phyloP scores from a whole-genome alignment of 2,888 invertebrate species.

The Dichetophora obliterata region DNA sequence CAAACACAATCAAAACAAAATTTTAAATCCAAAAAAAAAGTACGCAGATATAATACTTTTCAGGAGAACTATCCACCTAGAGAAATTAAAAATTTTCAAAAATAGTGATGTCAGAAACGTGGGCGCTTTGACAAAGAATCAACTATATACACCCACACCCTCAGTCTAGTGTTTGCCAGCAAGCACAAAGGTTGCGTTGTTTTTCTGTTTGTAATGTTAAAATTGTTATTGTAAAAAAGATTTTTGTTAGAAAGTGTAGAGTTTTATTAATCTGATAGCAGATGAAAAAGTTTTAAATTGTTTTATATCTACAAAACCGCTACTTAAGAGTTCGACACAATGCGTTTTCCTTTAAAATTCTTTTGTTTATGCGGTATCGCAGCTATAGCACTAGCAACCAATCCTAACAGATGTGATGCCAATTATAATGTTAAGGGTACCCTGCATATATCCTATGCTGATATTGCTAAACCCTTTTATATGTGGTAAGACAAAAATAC shows the following conservation, averaged over 20 bases:
- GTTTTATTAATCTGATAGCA: neutral
- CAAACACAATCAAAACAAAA: too few relatives aligned
- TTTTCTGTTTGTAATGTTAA: neutral
- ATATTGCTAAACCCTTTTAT: conserved; percentile 90
- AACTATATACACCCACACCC: too few relatives aligned
- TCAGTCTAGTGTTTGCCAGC: conserved; percentile 29
- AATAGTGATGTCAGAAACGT: too few relatives aligned
- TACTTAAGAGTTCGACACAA: neutral
- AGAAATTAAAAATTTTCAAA: too few relatives aligned
- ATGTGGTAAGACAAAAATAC: conserved; percentile 86
- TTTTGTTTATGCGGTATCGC: conserved; percentile 44
- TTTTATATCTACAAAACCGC: neutral
- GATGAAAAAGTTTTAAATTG: neutral
- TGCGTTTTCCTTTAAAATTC: conserved; percentile 46
- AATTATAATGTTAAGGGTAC: conserved; percentile 83
- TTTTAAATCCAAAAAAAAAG: too few relatives aligned
- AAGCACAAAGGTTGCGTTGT: conserved; percentile 13
- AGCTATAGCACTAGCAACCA: conserved; percentile 57
- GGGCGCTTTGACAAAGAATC: too few relatives aligned
- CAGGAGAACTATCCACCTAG: too few relatives aligned
- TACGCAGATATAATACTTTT: too few relatives aligned
- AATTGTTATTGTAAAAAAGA: neutral
- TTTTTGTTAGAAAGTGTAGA: neutral
- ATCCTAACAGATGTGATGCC: conserved; percentile 77
- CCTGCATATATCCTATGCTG: conserved; percentile 92